Percentiles rank a stretch among this genome's conserved stretches.
phyloP scores from a whole-genome alignment of 2,113 vertebrate genomes.

The Heptranchias perlo region DNA sequence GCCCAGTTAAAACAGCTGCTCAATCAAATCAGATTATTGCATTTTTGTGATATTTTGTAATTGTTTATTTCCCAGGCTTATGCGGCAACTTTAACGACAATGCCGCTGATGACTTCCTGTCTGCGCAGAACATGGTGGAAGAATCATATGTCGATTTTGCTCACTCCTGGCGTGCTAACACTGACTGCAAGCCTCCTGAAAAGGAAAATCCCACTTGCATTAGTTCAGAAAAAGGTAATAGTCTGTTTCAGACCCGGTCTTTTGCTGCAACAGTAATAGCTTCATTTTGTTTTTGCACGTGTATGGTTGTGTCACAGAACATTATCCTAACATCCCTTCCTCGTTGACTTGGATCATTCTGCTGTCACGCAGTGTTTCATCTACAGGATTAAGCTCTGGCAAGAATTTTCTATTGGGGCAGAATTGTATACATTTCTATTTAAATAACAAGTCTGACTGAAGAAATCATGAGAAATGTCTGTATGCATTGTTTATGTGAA shows the following conservation, averaged over 20 bases:
- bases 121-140: constrained; percentile 2
- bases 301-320: neutral
- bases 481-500: too few species aligned
- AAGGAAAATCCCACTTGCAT: neutral
- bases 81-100: constrained; percentile 40
- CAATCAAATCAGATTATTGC: neutral
- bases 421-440: neutral
- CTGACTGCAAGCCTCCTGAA: neutral
- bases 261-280: neutral
- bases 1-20: neutral
- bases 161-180: neutral
- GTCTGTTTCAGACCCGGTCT: neutral
- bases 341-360: neutral
- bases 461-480: neutral
- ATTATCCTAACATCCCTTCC: neutral
- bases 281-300: neutral
- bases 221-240: constrained; percentile 37
- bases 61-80: constrained; percentile 13
- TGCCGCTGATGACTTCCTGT: constrained; percentile 32
- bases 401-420: neutral
- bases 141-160: constrained; percentile 4
- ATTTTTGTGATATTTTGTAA: neutral
- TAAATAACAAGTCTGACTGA: too few species aligned
- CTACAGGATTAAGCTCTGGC: neutral
- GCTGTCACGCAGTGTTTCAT: neutral